A percentile compares a stretch with the other conserved stretches of the same genome.
Evolutionary conservation across 1,140 invertebrate species (phyloP).

Genomic region (Littorina saxatilis): DNA sequence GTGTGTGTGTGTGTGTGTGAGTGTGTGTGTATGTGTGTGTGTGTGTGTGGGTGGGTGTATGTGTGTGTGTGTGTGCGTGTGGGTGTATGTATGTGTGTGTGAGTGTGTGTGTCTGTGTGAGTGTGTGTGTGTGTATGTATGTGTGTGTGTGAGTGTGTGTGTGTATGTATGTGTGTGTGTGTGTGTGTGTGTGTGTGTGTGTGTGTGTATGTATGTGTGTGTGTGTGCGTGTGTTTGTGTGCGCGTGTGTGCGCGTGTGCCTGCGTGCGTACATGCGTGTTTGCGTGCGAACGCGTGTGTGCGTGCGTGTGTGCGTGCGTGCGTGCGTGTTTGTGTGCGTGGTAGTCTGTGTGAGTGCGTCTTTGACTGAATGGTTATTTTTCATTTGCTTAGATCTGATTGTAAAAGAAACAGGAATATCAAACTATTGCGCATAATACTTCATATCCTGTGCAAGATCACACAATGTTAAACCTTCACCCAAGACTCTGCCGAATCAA

Average conservation of each 20-base stretch:
- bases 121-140: conserved; percentile 13
- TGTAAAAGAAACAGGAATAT: neutral
- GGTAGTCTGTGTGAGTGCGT: neutral
- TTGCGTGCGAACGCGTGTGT: too few species aligned
- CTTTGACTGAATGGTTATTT: neutral
- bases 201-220: neutral
- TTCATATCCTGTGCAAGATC: too few species aligned
- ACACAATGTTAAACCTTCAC: too few species aligned
- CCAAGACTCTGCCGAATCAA: too few species aligned
- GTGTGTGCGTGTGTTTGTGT: too few species aligned
- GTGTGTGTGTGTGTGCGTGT: neutral
- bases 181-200: neutral
- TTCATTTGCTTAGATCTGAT: neutral
- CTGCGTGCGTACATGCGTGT: too few species aligned
- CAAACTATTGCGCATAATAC: too few species aligned
- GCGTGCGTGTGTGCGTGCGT: neutral
- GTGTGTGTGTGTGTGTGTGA: neutral
- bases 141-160: neutral
- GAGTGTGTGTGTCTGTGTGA: neutral
- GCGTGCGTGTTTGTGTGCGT: neutral
- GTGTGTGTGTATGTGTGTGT: neutral
- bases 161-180: neutral
- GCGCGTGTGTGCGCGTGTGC: neutral
- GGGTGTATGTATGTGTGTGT: neutral
- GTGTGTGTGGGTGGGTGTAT: too few species aligned